These are phyloP conservation scores for Astur gentilis DNA, from an alignment of 2,113 vertebrate genomes.

Conservation along the genomic window DNA sequence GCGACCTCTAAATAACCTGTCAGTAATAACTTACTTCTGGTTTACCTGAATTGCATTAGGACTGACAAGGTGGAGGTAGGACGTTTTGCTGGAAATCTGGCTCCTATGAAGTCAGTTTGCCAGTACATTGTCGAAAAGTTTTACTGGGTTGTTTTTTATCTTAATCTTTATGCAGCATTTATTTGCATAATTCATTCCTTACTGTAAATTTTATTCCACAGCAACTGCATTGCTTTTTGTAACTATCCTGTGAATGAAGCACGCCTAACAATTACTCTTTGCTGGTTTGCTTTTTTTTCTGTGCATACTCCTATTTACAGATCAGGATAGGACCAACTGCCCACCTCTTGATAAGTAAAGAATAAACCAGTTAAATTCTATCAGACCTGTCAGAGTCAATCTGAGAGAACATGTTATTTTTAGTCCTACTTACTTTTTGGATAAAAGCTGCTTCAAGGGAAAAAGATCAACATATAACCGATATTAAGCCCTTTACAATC, in stretches of 20 bases:
- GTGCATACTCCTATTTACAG: neutral
- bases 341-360: neutral
- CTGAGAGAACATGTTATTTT: neutral
- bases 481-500: constrained; percentile 22
- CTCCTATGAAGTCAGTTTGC: neutral
- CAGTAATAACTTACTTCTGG: neutral
- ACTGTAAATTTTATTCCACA: neutral
- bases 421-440: constrained; percentile 3
- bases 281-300: neutral
- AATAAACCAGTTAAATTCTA: neutral
- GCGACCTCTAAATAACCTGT: neutral
- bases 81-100: neutral
- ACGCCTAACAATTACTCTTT: neutral
- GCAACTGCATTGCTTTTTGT: neutral
- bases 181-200: neutral
- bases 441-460: constrained; percentile 7
- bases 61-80: neutral
- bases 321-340: neutral
- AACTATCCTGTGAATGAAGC: neutral
- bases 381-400: neutral
- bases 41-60: neutral
- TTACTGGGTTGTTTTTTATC: neutral
- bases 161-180: neutral
- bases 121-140: neutral
- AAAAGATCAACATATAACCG: constrained; percentile 16